These are phyloP conservation scores for Blennius ocellaris DNA, from an alignment of 2,113 vertebrate species.

Conservation along the genomic window DNA sequence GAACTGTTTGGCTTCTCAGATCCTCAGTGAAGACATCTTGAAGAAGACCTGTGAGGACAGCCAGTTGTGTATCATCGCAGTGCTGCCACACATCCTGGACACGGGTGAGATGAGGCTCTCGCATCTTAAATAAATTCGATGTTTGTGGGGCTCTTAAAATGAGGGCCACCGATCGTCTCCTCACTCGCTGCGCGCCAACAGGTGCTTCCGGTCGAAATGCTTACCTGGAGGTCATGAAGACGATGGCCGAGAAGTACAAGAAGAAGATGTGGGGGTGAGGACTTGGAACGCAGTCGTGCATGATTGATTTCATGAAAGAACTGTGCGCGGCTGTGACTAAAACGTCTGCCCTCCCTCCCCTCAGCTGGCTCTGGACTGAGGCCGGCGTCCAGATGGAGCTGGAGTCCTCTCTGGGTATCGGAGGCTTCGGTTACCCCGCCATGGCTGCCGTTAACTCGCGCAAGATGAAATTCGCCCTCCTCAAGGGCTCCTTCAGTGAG, in stretches of 20 bases:
- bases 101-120: slow-evolving; percentile 84
- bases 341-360: not conserved
- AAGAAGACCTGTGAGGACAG: slow-evolving; percentile 93
- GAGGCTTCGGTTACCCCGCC: slow-evolving; percentile 97
- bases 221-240: slow-evolving; percentile 93
- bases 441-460: slow-evolving; percentile 96
- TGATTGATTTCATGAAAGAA: too few species aligned
- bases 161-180: not conserved
- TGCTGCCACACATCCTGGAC: slow-evolving; percentile 96
- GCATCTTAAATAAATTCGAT: too few species aligned
- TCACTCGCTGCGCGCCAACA: slow-evolving; percentile 54
- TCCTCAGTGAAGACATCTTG: slow-evolving; percentile 86
- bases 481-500: slow-evolving; percentile 96
- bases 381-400: slow-evolving; percentile 92
- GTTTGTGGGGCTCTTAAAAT: too few species aligned
- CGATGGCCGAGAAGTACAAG: slow-evolving; percentile 96
- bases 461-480: slow-evolving; percentile 97
- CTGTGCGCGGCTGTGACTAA: not conserved
- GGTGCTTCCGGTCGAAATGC: slow-evolving; percentile 92
- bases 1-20: slow-evolving; percentile 78
- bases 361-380: slow-evolving; percentile 91
- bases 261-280: slow-evolving; percentile 99
- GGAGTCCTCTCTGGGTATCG: slow-evolving; percentile 92
- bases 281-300: not conserved
- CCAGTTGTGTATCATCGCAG: slow-evolving; percentile 92